A percentile compares a stretch with the other conserved stretches of the same genome.
Evolutionary conservation across 2,888 invertebrate species (phyloP).

Genomic region (Paralinhomoeus sp.): DNA sequence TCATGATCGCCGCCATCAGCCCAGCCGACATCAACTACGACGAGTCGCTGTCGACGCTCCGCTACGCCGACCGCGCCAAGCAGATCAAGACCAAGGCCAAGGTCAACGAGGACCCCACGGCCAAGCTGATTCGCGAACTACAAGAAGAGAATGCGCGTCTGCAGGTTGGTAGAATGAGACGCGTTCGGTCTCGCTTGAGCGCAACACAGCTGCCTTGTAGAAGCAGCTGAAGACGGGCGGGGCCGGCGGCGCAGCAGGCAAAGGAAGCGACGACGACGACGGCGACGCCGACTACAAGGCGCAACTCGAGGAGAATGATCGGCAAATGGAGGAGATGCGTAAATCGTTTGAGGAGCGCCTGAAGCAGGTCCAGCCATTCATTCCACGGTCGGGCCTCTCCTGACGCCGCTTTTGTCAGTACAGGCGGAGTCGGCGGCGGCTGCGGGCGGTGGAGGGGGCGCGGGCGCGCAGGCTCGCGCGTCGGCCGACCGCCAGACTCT

Average conservation of each 20-base stretch:
- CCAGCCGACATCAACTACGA: constrained; percentile 94
- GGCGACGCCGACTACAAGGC: constrained; percentile 1
- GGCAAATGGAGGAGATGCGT: constrained; percentile 30
- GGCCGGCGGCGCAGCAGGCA: background rate
- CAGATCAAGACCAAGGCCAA: constrained; percentile 91
- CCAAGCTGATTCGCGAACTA: constrained; percentile 73
- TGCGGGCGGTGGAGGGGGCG: too few species aligned
- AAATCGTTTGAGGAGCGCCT: constrained; percentile 27
- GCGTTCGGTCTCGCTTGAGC: too few species aligned
- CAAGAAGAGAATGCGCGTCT: constrained; percentile 75
- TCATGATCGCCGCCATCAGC: constrained; percentile 93
- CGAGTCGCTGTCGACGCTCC: constrained; percentile 80
- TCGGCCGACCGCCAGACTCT: too few species aligned
- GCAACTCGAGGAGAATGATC: constrained; percentile 25
- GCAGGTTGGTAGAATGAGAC: constrained; percentile 36
- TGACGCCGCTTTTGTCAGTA: too few species aligned
- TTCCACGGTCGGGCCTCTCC: too few species aligned
- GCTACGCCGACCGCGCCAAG: constrained; percentile 61
- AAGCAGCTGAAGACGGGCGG: constrained; percentile 1
- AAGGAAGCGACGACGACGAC: background rate
- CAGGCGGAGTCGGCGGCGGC: background rate
- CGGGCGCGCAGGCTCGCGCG: too few species aligned
- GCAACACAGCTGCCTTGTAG: background rate
- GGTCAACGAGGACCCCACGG: constrained; percentile 92
- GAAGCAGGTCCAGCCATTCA: background rate